phyloP scores from a whole-genome alignment of 2,113 vertebrate species.

The Saimiri boliviensis region DNA sequence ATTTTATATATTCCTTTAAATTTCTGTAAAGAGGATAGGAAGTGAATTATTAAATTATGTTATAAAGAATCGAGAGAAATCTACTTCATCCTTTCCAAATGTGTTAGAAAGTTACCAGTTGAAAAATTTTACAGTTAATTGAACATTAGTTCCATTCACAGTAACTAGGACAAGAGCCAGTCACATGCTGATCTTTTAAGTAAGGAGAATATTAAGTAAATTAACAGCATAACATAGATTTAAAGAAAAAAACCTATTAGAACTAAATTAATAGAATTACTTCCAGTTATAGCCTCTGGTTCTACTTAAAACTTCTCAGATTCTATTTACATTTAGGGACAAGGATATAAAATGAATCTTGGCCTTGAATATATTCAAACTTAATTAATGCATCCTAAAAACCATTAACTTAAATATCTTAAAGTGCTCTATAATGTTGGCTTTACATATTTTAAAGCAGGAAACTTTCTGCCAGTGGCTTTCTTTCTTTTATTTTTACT shows the following conservation, averaged over 20 bases:
- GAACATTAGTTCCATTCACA: neutral
- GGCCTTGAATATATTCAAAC: neutral
- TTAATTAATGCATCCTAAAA: conserved; percentile 6
- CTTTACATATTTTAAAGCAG: neutral
- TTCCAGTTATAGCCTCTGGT: neutral
- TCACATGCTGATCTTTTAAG: neutral
- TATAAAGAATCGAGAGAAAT: neutral
- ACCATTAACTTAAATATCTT: neutral
- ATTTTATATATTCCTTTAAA: neutral
- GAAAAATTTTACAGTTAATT: neutral
- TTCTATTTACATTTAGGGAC: neutral
- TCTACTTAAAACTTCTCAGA: neutral
- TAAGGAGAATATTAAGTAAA: conserved; percentile 26
- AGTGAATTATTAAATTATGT: neutral
- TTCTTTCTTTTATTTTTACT: neutral
- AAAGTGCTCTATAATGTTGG: neutral
- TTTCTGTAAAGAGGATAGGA: neutral
- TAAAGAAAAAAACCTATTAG: neutral
- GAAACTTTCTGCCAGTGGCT: neutral
- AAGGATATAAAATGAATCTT: neutral
- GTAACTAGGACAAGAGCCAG: neutral
- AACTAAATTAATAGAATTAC: neutral
- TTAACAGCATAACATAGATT: neutral
- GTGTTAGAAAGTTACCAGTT: neutral
- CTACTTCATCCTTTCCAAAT: neutral